Percentiles rank a stretch among this genome's conserved stretches.
Evolutionary conservation across 2,888 invertebrate species (phyloP).

Genomic region (Cryptosula pallasiana): DNA sequence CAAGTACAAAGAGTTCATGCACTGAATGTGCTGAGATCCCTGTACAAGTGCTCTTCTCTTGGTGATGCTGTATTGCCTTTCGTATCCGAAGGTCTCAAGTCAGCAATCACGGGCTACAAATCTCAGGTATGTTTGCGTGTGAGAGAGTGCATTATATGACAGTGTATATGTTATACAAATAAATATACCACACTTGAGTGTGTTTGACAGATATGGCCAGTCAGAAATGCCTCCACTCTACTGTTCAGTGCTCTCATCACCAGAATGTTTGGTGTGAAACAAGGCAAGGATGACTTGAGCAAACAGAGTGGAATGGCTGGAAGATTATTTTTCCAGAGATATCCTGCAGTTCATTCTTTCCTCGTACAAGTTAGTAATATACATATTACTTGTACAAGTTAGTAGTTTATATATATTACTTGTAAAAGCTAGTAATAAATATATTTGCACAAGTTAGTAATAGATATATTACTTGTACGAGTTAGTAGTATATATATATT

Average conservation of each 20-base stretch:
- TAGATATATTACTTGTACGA: no score
- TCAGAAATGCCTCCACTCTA: constrained; percentile 75
- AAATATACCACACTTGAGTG: no score
- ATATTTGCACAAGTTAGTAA: no score
- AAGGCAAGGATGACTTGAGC: constrained; percentile 56
- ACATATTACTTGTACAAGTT: no score
- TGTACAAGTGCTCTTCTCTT: constrained; percentile 72
- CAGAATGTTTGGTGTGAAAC: constrained; percentile 77
- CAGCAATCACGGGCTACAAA: constrained; percentile 70
- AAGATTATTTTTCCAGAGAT: constrained; percentile 71
- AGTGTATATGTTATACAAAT: no score
- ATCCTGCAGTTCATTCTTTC: constrained; percentile 63
- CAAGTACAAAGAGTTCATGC: constrained; percentile 62
- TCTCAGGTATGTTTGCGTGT: constrained; percentile 62
- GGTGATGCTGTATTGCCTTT: constrained; percentile 67
- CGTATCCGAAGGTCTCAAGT: constrained; percentile 65
- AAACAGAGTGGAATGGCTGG: constrained; percentile 55
- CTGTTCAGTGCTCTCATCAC: constrained; percentile 76
- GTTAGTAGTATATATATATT: no score
- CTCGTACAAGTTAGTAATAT: constrained; percentile 47
- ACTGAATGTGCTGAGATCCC: constrained; percentile 76
- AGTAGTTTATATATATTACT: no score
- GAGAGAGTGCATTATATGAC: no score
- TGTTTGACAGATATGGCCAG: constrained; percentile 33
- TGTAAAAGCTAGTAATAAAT: no score